Percentiles rank a stretch among this genome's conserved stretches.
These are phyloP conservation scores for Saimiri boliviensis DNA, from an alignment of 2,113 vertebrate species.

Conservation along the genomic window DNA sequence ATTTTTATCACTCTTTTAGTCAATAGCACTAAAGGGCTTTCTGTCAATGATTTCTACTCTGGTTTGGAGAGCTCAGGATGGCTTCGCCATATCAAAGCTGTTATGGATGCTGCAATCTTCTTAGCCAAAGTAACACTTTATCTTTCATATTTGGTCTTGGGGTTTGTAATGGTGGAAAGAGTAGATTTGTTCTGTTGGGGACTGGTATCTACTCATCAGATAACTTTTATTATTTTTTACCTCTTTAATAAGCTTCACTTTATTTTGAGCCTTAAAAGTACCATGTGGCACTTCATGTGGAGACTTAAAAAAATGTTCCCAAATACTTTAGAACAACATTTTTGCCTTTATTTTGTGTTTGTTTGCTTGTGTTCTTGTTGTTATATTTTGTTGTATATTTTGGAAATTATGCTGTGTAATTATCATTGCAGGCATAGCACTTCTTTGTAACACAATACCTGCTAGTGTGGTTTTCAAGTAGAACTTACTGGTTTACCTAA, in stretches of 20 bases:
- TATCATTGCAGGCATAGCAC: not conserved
- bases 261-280: not conserved
- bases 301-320: not conserved
- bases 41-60: constrained; percentile 93
- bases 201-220: not conserved
- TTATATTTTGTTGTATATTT: not conserved
- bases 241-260: not conserved
- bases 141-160: not conserved
- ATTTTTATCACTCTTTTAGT: constrained; percentile 84
- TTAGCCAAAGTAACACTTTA: constrained; percentile 89
- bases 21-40: constrained; percentile 89
- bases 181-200: not conserved
- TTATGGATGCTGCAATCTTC: constrained; percentile 95
- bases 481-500: not conserved
- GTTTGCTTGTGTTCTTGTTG: not conserved
- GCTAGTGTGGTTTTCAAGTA: not conserved
- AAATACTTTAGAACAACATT: not conserved
- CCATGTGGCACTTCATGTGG: not conserved
- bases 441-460: not conserved
- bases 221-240: not conserved
- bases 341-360: not conserved
- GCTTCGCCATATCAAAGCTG: constrained; percentile 96
- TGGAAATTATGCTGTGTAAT: not conserved
- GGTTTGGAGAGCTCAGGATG: constrained; percentile 96
- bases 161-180: not conserved